Evolutionary conservation across 2,888 invertebrate genomes (phyloP).

Genomic region (Temnothorax unifasciatus): DNA sequence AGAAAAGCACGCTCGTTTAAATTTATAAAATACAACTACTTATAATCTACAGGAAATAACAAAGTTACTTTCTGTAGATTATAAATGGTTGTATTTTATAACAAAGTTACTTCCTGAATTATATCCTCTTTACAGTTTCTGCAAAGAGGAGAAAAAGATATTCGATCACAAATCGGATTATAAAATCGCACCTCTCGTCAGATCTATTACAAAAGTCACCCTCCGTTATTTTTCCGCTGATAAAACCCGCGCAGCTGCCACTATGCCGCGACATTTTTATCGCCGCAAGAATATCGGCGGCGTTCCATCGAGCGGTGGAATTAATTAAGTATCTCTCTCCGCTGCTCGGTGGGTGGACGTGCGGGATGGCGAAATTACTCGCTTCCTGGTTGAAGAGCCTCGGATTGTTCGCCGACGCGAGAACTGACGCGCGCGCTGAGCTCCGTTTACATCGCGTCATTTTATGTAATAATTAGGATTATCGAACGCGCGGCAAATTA

Average conservation of each 20-base stretch:
- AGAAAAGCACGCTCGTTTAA: not conserved
- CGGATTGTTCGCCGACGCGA: constrained; percentile 70
- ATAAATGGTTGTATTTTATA: too few species aligned
- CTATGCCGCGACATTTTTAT: constrained; percentile 42
- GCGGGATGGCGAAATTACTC: constrained; percentile 81
- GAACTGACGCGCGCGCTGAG: constrained; percentile 51
- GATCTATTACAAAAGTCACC: constrained; percentile 11
- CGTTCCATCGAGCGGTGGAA: constrained; percentile 73
- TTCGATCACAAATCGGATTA: constrained; percentile 17
- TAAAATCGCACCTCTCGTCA: not conserved
- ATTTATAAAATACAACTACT: not conserved
- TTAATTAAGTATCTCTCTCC: constrained; percentile 80
- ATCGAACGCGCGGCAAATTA: constrained; percentile 6
- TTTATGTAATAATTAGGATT: constrained; percentile 41
- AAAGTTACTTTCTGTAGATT: too few species aligned
- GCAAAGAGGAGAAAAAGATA: not conserved
- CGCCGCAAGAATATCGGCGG: constrained; percentile 73
- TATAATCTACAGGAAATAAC: not conserved
- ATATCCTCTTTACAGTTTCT: not conserved
- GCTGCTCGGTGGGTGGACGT: constrained; percentile 73
- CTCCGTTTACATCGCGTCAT: constrained; percentile 46
- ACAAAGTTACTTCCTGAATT: not conserved
- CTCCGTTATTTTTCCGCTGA: constrained; percentile 35
- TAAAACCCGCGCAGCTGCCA: constrained; percentile 7
- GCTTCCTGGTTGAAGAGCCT: constrained; percentile 83